These are phyloP conservation scores for Ganaspis sp. DNA, from an alignment of 1,140 invertebrate species.

Conservation along the genomic window DNA sequence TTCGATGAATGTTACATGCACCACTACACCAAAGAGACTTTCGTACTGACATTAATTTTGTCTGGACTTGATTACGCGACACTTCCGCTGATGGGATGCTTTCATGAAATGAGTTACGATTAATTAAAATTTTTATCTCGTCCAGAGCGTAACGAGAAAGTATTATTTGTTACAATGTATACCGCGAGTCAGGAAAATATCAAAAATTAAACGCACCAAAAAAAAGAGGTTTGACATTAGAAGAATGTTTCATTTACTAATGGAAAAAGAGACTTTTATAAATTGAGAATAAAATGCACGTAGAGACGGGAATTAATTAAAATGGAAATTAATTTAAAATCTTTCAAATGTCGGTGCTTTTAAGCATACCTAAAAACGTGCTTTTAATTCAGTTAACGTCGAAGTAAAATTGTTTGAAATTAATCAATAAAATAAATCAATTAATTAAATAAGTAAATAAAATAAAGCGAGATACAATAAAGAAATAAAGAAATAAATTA, in stretches of 20 bases:
- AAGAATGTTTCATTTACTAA: conserved; percentile 4
- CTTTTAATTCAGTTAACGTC: no score
- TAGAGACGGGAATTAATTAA: neutral
- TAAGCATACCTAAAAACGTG: no score
- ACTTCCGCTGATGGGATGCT: conserved; percentile 23
- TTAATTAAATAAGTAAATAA: no score
- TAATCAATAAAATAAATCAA: no score
- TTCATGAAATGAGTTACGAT: conserved; percentile 26
- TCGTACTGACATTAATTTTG: conserved; percentile 1
- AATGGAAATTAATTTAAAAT: neutral
- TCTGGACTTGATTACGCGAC: conserved; percentile 31
- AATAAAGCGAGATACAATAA: no score
- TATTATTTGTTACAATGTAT: conserved; percentile 17
- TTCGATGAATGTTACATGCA: conserved; percentile 12
- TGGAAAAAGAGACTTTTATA: neutral
- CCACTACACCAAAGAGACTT: neutral
- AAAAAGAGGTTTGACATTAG: neutral
- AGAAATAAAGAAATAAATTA: no score
- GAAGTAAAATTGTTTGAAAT: no score
- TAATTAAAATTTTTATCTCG: conserved; percentile 30
- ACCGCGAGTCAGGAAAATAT: neutral
- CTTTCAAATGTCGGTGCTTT: no score
- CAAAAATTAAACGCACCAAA: neutral
- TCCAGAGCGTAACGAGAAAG: conserved; percentile 12
- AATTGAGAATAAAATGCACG: neutral